Percentiles rank a stretch among this genome's conserved stretches.
Evolutionary conservation across 1,140 invertebrate species (phyloP).

Genomic region (Elysia chlorotica): DNA sequence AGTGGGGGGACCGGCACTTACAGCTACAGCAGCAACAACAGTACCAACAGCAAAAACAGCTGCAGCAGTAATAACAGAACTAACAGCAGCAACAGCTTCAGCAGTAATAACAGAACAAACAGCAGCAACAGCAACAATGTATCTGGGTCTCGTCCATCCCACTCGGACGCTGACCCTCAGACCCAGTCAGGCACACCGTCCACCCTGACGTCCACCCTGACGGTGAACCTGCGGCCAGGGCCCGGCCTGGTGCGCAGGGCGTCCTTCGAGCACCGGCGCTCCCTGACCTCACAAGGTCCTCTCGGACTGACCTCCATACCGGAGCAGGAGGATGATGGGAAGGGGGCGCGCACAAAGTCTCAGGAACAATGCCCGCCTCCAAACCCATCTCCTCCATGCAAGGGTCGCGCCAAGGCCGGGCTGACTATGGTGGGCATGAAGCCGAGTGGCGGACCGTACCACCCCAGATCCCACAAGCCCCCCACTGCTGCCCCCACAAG

Average conservation of each 20-base stretch:
- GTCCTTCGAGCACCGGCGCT: constrained; percentile 23
- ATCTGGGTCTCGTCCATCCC: too few species aligned
- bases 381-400: constrained; percentile 19
- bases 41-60: too few species aligned
- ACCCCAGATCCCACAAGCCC: neutral
- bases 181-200: too few species aligned
- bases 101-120: too few species aligned
- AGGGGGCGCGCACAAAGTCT: neutral
- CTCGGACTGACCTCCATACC: constrained; percentile 25
- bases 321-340: constrained; percentile 23
- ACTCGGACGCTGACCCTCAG: too few species aligned
- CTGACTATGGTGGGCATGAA: constrained; percentile 8
- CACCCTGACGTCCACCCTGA: constrained; percentile 8
- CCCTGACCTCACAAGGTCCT: constrained; percentile 25
- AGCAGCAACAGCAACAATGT: too few species aligned
- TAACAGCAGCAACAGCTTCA: too few species aligned
- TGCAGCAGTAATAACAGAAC: too few species aligned
- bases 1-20: too few species aligned
- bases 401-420: neutral
- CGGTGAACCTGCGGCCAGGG: too few species aligned
- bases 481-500: neutral
- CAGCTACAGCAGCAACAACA: too few species aligned
- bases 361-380: constrained; percentile 19
- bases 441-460: neutral
- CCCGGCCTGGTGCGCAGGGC: too few species aligned